Conservation (phyloP, 2,888 invertebrate genomes). For the Leptogaster cylindrica region DNA sequence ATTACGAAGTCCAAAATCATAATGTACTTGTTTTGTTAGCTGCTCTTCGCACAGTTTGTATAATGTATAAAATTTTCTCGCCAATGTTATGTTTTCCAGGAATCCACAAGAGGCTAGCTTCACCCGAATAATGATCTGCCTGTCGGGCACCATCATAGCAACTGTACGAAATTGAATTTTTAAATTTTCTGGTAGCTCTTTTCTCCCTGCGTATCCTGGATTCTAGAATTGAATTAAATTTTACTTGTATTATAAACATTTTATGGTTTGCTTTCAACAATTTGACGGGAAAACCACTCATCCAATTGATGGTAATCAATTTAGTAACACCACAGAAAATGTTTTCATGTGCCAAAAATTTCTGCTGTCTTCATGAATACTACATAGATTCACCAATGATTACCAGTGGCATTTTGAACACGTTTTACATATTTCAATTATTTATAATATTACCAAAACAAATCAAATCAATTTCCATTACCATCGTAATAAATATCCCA, state of each 20-base stretch:
- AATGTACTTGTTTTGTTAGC: conserved; percentile 96
- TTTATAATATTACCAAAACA: too few species aligned
- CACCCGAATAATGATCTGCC: conserved; percentile 95
- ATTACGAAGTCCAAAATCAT: conserved; percentile 95
- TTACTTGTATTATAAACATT: neutral
- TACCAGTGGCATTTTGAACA: neutral
- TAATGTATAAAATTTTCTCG: conserved; percentile 94
- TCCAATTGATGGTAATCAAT: neutral
- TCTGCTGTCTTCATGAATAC: too few species aligned
- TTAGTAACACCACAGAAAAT: too few species aligned
- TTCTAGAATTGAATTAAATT: conserved; percentile 67
- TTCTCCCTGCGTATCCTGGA: conserved; percentile 95
- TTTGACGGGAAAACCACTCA: too few species aligned
- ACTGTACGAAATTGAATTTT: conserved; percentile 98
- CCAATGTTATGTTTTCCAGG: conserved; percentile 91
- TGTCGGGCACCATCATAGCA: conserved; percentile 98
- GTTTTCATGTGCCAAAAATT: too few species aligned
- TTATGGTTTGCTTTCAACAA: neutral
- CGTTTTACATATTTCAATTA: neutral
- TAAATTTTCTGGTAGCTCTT: conserved; percentile 94
- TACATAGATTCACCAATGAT: too few species aligned
- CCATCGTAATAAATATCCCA: conserved; percentile 98
- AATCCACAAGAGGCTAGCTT: conserved; percentile 96
- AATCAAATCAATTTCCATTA: conserved; percentile 56
- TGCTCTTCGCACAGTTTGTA: conserved; percentile 98